Evolutionary conservation across 2,888 invertebrate species (phyloP), one percentile per base, ranked within the genome.

Genomic region (Drosophila niveifrons): DNA sequence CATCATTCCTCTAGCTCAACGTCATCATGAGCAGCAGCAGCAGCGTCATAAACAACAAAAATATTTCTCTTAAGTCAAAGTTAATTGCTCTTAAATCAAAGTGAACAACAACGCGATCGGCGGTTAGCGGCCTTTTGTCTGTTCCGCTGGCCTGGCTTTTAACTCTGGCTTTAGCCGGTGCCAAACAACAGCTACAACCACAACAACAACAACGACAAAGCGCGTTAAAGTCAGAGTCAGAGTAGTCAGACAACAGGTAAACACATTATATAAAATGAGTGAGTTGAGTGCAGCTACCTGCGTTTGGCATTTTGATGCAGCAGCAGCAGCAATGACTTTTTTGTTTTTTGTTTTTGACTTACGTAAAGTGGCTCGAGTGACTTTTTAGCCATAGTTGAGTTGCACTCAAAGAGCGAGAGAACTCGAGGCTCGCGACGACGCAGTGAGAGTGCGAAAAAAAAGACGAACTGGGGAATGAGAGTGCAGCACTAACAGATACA

Each of bases 21-120:
- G 53, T 56, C 29, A 53, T 50, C 46, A 15, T 44, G 43, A 59
- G 39, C n/a, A n/a, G 39, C 39, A 7, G 29, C 72, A 67, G 79
- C 64, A 52, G 65, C 55, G 84, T 78, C 82, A 84, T 83, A 87
- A 83, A 75, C 75, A 78, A 88, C 55, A 62, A 23, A 76, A 82
- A 76, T 87, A 73, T 74, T 84, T 87, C 84, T 84, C 84, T 84
- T 84, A 89, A 84, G 88, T 89, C 88, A 88, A 81, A 70, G 77
- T 71, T 84, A 89, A 87, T 84, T 74, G 82, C 84, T 89, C 89
- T 84, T 84, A 84, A 89, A 84, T 87, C 89, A 84, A 84, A 76
- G 76, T 52, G 67, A 78, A 72, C 67, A 67, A 70, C 65, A 67
- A 70, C 65, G 67, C 71, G 89, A 83, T 86, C 83, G 79, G 58